Base-by-base conservation (phyloP, 2,888 invertebrate genomes). In the Tryphoninae sp. region DNA sequence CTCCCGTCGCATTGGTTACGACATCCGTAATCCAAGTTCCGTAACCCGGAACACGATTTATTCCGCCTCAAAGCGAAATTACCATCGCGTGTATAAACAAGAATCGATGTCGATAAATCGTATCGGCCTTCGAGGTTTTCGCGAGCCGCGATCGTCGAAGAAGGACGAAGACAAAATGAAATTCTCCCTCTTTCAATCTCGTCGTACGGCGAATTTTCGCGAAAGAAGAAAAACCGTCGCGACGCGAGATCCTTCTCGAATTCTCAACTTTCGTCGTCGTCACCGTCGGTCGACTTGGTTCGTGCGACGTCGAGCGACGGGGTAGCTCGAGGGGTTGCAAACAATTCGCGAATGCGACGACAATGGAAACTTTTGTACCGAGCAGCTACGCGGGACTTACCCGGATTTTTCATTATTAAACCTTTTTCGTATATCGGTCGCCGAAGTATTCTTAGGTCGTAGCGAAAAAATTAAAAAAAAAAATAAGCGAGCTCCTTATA, bases 331-430 rank as follows among this genome's bases (percentile, higher is more conserved):
- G 22, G 73, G 23, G 85, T 85, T 73, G 87, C 88, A 87, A 89
- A 88, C 89, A 88, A 88, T 89, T 83, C 76, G 79, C 83, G 83
- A 83, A 79, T 78, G 82, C 78, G 80, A 84, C 78, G 83, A 87
- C 88, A 87, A 89, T 88, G 85, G 88, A 64, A 16, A 86, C 87
- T 88, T 87, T 88, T 88, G 88, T 88, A 83, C 26, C 72, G 33
- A 58, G 65, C 2, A 42, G 2, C 55, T 33, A 33, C 4, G 33
- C 33, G 11, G 13, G 51, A 65, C 22, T 53, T 55, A 42, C 16
- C 19, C 13, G 2, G 59, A 26, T 8, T 68, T 62, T 82, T 76
- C 61, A 79, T 79, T 82, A 79, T 79, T 80, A 61, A 80, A 53
- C 69, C 26, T 16, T 8, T 9, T 9, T 7, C 51, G 58, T 79